These are phyloP conservation scores for Charaxes varanes DNA, from an alignment of 1,140 invertebrate species.

Conservation along the genomic window DNA sequence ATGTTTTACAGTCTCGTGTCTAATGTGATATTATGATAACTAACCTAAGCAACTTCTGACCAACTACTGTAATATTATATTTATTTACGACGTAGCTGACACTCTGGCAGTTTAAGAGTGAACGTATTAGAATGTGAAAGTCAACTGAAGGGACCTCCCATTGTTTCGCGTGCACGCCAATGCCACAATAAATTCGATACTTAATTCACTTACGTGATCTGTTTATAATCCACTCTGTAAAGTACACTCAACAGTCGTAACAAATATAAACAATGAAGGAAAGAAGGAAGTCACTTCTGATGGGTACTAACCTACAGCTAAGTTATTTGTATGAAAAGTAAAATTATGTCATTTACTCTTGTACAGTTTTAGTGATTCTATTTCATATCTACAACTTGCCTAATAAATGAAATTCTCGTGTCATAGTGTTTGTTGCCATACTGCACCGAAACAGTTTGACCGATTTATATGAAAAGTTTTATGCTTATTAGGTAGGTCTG, in stretches of 20 bases:
- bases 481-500: too few relatives aligned
- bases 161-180: slow-evolving; percentile 20
- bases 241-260: slow-evolving; percentile 12
- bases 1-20: too few relatives aligned
- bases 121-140: slow-evolving; percentile 22
- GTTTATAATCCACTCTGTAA: slow-evolving; percentile 20
- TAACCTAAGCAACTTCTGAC: too few relatives aligned
- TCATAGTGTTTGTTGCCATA: too few relatives aligned
- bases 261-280: slow-evolving; percentile 6
- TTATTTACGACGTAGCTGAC: too few relatives aligned
- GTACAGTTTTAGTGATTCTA: too few relatives aligned
- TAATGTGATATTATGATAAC: too few relatives aligned
- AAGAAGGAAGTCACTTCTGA: slow-evolving; percentile 8
- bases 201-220: slow-evolving; percentile 27
- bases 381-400: too few relatives aligned
- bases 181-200: slow-evolving; percentile 26
- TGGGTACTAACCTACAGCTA: neutral
- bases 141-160: slow-evolving; percentile 11
- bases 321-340: neutral
- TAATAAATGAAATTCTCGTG: too few relatives aligned
- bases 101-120: slow-evolving; percentile 24
- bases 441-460: too few relatives aligned
- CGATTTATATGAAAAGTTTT: too few relatives aligned
- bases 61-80: too few relatives aligned
- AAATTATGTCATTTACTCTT: neutral